These are phyloP conservation scores for Apogon talboti DNA, from an alignment of 2,797 vertebrate genomes.

Conservation along the genomic window DNA sequence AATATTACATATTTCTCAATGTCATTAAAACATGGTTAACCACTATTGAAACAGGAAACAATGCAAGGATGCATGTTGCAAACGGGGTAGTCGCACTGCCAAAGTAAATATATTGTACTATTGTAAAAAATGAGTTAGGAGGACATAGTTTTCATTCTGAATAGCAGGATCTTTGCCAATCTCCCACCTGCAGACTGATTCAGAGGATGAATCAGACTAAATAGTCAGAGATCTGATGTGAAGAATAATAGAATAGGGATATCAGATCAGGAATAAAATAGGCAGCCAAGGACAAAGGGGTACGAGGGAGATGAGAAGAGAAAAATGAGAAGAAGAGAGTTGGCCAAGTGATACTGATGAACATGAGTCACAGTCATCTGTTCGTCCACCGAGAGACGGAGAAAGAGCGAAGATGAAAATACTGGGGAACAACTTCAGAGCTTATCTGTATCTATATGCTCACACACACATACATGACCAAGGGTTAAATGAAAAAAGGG, in stretches of 20 bases:
- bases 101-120: no score
- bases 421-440: constrained; percentile 66
- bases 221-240: constrained; percentile 26
- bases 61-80: no score
- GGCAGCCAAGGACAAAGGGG: constrained; percentile 54
- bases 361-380: constrained; percentile 57
- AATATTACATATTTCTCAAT: no score
- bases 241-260: constrained; percentile 11
- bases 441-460: constrained; percentile 27
- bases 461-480: constrained; percentile 21
- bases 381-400: constrained; percentile 34
- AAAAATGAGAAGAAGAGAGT: constrained; percentile 48
- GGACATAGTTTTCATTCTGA: not conserved
- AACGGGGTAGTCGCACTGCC: no score
- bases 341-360: constrained; percentile 50
- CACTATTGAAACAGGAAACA: no score
- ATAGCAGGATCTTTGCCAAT: constrained; percentile 7
- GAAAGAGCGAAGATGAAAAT: constrained; percentile 22
- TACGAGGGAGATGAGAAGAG: constrained; percentile 36
- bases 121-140: no score
- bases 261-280: constrained; percentile 56
- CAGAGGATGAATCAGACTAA: constrained; percentile 33
- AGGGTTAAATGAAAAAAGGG: constrained; percentile 59
- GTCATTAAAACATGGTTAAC: no score
- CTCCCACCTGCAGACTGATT: constrained; percentile 17